Conservation (phyloP, 2,797 vertebrate genomes). For the Cheirogaleus major region DNA sequence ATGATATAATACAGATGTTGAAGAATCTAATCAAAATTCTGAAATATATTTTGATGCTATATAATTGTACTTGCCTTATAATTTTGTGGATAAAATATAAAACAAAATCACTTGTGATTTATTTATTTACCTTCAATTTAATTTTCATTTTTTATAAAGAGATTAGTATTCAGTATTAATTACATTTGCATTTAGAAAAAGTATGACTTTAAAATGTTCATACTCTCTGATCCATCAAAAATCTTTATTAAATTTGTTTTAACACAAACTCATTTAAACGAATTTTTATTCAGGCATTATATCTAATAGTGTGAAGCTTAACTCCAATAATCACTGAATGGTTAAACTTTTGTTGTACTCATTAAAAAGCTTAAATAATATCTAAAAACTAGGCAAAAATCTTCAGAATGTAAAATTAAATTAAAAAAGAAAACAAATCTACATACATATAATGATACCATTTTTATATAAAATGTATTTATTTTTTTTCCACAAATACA, state of each 20-base stretch:
- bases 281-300: not conserved
- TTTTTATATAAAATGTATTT: not conserved
- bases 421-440: not conserved
- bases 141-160: not conserved
- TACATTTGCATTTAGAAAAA: not conserved
- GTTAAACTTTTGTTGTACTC: not conserved
- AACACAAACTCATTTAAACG: conserved; percentile 9
- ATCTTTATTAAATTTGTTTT: conserved; percentile 12
- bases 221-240: not conserved
- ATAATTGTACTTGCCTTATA: not conserved
- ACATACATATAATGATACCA: not conserved
- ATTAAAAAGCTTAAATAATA: not conserved
- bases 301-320: not conserved
- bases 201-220: conserved; percentile 10
- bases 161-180: not conserved
- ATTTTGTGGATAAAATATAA: not conserved
- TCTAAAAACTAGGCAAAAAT: not conserved
- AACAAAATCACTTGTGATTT: not conserved
- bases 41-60: not conserved
- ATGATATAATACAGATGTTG: not conserved
- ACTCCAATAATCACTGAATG: not conserved
- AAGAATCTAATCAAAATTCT: conserved; percentile 36
- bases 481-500: not conserved
- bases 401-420: not conserved
- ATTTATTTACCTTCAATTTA: not conserved